Conservation (phyloP, 1,140 invertebrate genomes). For the Zaprionus vittiger region DNA sequence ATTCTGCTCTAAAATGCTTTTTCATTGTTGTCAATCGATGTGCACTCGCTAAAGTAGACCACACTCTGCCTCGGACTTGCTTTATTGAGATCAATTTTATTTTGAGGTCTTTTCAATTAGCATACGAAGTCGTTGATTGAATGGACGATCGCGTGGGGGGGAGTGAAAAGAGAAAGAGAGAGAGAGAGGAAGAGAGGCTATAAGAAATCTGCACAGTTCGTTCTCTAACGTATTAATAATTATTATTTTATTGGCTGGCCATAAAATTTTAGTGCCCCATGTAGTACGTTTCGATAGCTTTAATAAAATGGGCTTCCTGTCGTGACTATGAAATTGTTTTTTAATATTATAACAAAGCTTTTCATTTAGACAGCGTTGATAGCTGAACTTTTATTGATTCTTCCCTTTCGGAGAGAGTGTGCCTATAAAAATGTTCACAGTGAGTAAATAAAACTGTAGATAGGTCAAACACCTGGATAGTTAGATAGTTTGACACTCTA, state of each 20-base stretch:
- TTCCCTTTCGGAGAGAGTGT: slow-evolving; percentile 13
- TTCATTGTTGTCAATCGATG: slow-evolving; percentile 60
- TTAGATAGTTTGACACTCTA: slow-evolving; percentile 9
- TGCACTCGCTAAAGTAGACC: slow-evolving; percentile 44
- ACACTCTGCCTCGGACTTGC: slow-evolving; percentile 28
- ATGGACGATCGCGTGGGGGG: background rate
- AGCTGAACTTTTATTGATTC: slow-evolving; percentile 12
- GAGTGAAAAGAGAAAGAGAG: background rate
- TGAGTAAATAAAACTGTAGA: background rate
- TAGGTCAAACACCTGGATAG: slow-evolving; percentile 32
- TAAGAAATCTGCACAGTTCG: slow-evolving; percentile 50
- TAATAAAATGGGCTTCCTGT: slow-evolving; percentile 51
- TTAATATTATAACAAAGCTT: slow-evolving; percentile 59
- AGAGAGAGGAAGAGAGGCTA: background rate
- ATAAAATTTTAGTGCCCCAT: slow-evolving; percentile 51
- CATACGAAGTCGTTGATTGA: slow-evolving; percentile 58
- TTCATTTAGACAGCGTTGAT: slow-evolving; percentile 37
- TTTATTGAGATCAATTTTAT: slow-evolving; percentile 79
- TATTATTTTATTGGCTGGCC: slow-evolving; percentile 64
- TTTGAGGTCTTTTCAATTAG: slow-evolving; percentile 82
- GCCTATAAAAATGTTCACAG: slow-evolving; percentile 1
- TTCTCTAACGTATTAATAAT: slow-evolving; percentile 46
- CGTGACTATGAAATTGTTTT: slow-evolving; percentile 36
- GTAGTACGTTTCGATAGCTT: slow-evolving; percentile 31
- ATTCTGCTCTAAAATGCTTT: slow-evolving; percentile 11